Conservation (phyloP, 2,113 vertebrate species). For the Pachycephala philippinensis region DNA sequence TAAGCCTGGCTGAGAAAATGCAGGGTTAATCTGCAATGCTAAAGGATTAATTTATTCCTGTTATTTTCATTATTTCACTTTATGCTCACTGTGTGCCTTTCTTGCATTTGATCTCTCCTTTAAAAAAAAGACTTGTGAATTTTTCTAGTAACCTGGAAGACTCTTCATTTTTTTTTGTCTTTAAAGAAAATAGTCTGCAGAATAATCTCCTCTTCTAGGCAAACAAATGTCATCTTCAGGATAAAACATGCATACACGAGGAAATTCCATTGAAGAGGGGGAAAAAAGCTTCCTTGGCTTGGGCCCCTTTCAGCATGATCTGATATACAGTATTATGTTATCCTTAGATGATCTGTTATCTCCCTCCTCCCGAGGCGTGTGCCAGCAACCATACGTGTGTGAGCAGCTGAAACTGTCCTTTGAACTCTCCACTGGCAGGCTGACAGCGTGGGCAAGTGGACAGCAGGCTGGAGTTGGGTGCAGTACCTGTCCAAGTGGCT, state of each 20-base stretch:
- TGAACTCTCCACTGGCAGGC: not conserved
- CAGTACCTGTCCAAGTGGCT: not conserved
- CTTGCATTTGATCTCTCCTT: not conserved
- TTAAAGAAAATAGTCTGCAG: not conserved
- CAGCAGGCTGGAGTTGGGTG: not conserved
- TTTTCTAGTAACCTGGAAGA: not conserved
- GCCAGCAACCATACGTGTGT: not conserved
- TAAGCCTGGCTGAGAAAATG: not conserved
- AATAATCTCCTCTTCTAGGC: constrained; percentile 1
- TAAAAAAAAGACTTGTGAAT: not conserved
- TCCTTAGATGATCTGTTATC: constrained; percentile 39
- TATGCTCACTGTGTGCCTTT: not conserved
- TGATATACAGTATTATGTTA: not conserved
- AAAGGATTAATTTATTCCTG: not conserved
- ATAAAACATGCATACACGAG: not conserved
- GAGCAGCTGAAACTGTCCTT: not conserved
- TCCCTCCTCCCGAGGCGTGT: not conserved
- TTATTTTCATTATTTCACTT: not conserved
- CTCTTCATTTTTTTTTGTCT: not conserved
- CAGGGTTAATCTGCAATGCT: not conserved
- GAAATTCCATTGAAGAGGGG: not conserved
- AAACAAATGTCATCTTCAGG: not conserved
- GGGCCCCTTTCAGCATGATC: not conserved
- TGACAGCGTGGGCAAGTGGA: not conserved
- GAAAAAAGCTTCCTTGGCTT: not conserved